These are phyloP conservation scores for Sphaeramia orbicularis DNA, from an alignment of 2,797 vertebrate genomes.

Conservation along the genomic window DNA sequence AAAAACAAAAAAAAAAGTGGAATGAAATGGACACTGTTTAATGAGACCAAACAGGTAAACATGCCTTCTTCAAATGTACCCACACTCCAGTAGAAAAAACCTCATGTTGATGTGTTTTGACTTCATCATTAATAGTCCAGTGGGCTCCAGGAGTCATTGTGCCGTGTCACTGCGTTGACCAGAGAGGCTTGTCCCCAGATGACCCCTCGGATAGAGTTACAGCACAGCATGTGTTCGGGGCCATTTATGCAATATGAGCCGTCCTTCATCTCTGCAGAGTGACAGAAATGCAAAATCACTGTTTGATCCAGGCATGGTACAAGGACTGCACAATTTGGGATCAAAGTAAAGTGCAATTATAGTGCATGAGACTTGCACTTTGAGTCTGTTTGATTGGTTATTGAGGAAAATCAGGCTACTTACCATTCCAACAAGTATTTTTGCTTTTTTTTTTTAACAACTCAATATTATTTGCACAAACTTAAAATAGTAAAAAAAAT, in stretches of 20 bases:
- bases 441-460: too few species aligned
- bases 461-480: too few species aligned
- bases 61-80: slow-evolving; percentile 13
- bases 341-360: too few species aligned
- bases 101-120: background rate
- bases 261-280: slow-evolving; percentile 21
- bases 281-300: slow-evolving; percentile 26
- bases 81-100: background rate
- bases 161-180: slow-evolving; percentile 4
- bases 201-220: slow-evolving; percentile 38
- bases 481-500: too few species aligned
- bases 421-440: too few species aligned
- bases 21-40: slow-evolving; percentile 47
- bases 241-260: slow-evolving; percentile 10
- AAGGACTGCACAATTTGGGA: too few species aligned
- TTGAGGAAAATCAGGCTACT: too few species aligned
- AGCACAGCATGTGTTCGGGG: slow-evolving; percentile 20
- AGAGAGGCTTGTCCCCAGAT: slow-evolving; percentile 24
- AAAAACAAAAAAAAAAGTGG: slow-evolving; percentile 9
- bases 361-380: too few species aligned
- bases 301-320: background rate
- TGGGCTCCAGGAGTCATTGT: background rate
- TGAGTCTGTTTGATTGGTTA: too few species aligned
- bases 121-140: background rate
- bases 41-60: slow-evolving; percentile 42